phyloP scores from a whole-genome alignment of 2,797 vertebrate genomes.

The Xiphophorus birchmanni region DNA sequence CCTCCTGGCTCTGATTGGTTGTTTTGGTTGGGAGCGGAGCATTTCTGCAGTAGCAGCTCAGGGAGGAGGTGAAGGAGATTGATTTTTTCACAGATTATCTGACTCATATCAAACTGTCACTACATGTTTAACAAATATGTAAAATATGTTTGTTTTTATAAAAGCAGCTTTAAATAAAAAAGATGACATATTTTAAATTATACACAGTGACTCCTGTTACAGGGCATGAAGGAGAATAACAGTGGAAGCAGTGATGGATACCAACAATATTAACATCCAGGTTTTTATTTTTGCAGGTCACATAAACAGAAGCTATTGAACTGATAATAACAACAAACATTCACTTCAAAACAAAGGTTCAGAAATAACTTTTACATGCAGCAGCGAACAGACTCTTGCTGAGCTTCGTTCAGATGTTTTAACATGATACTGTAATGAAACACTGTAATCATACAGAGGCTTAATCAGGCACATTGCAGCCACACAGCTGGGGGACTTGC shows the following conservation, averaged over 20 bases:
- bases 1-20: too few species aligned
- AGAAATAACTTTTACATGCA: background rate
- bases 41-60: too few species aligned
- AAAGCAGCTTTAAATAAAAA: too few species aligned
- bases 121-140: too few species aligned
- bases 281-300: background rate
- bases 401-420: background rate
- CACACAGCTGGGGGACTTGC: conserved; percentile 16
- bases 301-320: background rate
- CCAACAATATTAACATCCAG: background rate
- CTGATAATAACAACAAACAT: too few species aligned
- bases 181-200: background rate
- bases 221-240: background rate
- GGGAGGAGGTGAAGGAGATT: too few species aligned
- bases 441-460: conserved; percentile 15
- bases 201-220: background rate
- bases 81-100: too few species aligned
- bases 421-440: background rate
- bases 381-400: background rate
- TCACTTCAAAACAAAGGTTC: background rate
- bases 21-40: too few species aligned
- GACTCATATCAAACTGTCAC: too few species aligned
- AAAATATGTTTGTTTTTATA: too few species aligned
- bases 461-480: conserved; percentile 30
- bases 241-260: background rate